A percentile compares a stretch with the other conserved stretches of the same genome.
Evolutionary conservation across 1,140 invertebrate species (phyloP).

Genomic region (Holcopasites calliopsidis): DNA sequence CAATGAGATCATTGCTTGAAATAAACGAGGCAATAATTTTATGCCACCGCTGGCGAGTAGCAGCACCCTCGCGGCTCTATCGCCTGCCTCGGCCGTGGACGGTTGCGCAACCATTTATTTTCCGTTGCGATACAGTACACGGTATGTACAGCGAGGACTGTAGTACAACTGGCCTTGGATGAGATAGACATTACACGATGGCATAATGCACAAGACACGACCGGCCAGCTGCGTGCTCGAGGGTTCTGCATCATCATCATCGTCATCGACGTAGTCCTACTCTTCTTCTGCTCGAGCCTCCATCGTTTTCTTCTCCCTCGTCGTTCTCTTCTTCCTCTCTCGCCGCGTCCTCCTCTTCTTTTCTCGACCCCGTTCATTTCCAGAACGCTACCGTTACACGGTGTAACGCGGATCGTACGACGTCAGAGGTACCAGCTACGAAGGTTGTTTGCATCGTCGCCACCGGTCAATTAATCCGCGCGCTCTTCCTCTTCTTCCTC

Average conservation of each 20-base stretch:
- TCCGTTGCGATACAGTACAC: constrained; percentile 70
- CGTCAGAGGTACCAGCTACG: constrained; percentile 19
- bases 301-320: constrained; percentile 6
- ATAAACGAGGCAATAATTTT: constrained; percentile 78
- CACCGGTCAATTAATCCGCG: constrained; percentile 17
- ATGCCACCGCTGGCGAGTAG: constrained; percentile 63
- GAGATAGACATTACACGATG: constrained; percentile 74
- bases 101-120: constrained; percentile 78
- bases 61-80: constrained; percentile 73
- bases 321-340: background rate
- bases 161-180: constrained; percentile 77
- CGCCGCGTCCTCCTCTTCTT: constrained; percentile 29
- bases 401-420: constrained; percentile 23
- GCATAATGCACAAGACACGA: constrained; percentile 71
- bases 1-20: constrained; percentile 79
- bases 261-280: constrained; percentile 41
- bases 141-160: constrained; percentile 60
- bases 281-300: constrained; percentile 21
- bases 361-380: constrained; percentile 17
- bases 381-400: constrained; percentile 56
- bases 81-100: constrained; percentile 51
- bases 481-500: background rate
- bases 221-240: constrained; percentile 62
- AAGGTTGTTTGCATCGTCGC: constrained; percentile 19
- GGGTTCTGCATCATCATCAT: constrained; percentile 60